Evolutionary conservation across 2,888 invertebrate genomes (phyloP).

Genomic region (Phengaris alcon): DNA sequence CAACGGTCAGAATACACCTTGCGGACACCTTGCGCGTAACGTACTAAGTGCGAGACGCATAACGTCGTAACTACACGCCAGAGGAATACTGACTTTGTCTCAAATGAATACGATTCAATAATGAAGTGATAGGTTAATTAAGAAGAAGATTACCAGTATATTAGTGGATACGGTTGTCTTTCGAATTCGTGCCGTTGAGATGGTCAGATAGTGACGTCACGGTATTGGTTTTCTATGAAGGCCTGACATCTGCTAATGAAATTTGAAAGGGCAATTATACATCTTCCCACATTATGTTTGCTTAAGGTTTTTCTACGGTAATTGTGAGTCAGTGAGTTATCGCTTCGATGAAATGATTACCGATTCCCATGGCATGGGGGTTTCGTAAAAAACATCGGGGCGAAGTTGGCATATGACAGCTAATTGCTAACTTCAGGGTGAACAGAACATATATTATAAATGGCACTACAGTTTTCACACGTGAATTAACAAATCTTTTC

Average conservation of each 20-base stretch:
- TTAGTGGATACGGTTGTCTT: constrained; percentile 76
- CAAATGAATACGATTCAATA: constrained; percentile 5
- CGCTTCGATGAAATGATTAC: constrained; percentile 17
- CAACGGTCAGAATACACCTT: constrained; percentile 74
- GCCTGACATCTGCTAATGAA: constrained; percentile 29
- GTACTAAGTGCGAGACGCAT: constrained; percentile 46
- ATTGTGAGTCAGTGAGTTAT: not conserved
- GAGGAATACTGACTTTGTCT: constrained; percentile 33
- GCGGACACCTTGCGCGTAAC: constrained; percentile 70
- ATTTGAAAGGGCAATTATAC: constrained; percentile 25
- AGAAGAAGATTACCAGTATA: constrained; percentile 66
- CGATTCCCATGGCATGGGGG: constrained; percentile 21
- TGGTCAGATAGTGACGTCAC: constrained; percentile 50
- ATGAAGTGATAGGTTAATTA: constrained; percentile 45
- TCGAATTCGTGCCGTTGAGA: constrained; percentile 57
- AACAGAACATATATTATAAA: not conserved
- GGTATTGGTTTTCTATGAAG: constrained; percentile 44
- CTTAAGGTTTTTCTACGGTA: constrained; percentile 8
- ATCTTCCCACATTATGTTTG: constrained; percentile 12
- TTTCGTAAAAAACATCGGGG: constrained; percentile 1
- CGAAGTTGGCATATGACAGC: constrained; percentile 2
- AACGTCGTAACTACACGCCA: constrained; percentile 39
- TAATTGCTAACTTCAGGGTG: not conserved
- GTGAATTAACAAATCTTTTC: too few relatives aligned
- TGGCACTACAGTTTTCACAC: too few relatives aligned